A percentile compares a stretch with the other conserved stretches of the same genome.
Evolutionary conservation across 2,797 vertebrate genomes (phyloP).

Genomic region (Apogon hyalosoma): DNA sequence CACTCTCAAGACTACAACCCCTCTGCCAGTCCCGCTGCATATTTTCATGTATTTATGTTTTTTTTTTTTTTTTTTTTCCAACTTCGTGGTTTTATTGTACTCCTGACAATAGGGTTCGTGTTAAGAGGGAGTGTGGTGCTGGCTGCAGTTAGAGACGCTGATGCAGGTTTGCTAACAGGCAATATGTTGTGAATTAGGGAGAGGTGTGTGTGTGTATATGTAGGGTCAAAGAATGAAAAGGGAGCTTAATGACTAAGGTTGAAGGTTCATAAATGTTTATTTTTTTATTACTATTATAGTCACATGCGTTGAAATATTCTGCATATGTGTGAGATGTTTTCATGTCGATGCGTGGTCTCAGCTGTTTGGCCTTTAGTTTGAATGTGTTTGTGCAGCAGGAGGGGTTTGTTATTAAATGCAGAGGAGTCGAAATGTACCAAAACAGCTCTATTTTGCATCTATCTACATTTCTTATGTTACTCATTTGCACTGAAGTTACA

Average conservation of each 20-base stretch:
- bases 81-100: conserved; percentile 68
- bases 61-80: conserved; percentile 15
- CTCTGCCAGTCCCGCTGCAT: conserved; percentile 62
- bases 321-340: too few relatives aligned
- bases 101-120: conserved; percentile 61
- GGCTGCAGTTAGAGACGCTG: conserved; percentile 40
- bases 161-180: conserved; percentile 55
- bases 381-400: too few relatives aligned
- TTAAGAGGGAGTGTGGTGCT: conserved; percentile 41
- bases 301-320: too few relatives aligned
- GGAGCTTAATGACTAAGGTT: conserved; percentile 10
- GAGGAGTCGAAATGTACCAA: too few relatives aligned
- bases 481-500: too few relatives aligned
- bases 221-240: conserved; percentile 13
- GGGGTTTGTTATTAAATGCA: too few relatives aligned
- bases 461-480: too few relatives aligned
- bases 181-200: conserved; percentile 64
- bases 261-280: background rate
- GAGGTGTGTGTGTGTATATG: conserved; percentile 9
- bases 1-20: conserved; percentile 57
- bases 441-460: too few relatives aligned
- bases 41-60: conserved; percentile 58
- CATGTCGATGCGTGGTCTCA: too few relatives aligned
- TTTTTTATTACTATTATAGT: background rate
- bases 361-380: too few relatives aligned